Evolutionary conservation across 2,888 invertebrate species (phyloP), one percentile per base, ranked within the genome.

Genomic region (Coenonympha arcania): DNA sequence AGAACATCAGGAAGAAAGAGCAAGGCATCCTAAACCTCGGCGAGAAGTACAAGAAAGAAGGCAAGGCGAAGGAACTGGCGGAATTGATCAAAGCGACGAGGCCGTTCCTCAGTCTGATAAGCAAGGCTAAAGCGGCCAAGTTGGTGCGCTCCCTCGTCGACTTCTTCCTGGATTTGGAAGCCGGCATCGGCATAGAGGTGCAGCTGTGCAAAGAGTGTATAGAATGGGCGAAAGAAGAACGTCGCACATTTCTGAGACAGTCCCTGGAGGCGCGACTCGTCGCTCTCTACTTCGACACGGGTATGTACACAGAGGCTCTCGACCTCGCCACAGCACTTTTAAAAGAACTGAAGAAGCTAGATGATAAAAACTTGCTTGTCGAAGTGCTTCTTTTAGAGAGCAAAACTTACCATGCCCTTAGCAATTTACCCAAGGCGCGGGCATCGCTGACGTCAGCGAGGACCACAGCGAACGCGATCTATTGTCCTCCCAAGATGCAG

Each of bases 401-500:
- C 79, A 99, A 99, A 89, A 97, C 98, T 47, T 99, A 95, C 84
- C 98, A 99, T 88, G 96, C 98, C 48, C 88, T 99, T 58, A 94
- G 96, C 73, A 99, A 99, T 86, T 88, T 99, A 71, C 96, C 98
- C 3, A 98, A 98, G 79, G 96, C 98, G 6, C 88, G 98, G 61
- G 99, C 99, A 41, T 98, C 99, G 0, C 87, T 99, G 40, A 99
- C 99, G 9, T 98, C 98, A 31, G 99, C 98, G 3, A 90, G 99
- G 65, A 99, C 99, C n/a, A 99, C 99, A 40, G 99, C 99, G 5
- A 99, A 99, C 84, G 96, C 98, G 8, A 99, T 99, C 67, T 99
- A 99, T 79, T 98, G 99, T 79, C 98, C 99, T 56, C 99, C 99
- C 0, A 96, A 97, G 87, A 93, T 99, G 89, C 99, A 99, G 85